phyloP scores from a whole-genome alignment of 2,113 vertebrate species.

The Nestor notabilis region DNA sequence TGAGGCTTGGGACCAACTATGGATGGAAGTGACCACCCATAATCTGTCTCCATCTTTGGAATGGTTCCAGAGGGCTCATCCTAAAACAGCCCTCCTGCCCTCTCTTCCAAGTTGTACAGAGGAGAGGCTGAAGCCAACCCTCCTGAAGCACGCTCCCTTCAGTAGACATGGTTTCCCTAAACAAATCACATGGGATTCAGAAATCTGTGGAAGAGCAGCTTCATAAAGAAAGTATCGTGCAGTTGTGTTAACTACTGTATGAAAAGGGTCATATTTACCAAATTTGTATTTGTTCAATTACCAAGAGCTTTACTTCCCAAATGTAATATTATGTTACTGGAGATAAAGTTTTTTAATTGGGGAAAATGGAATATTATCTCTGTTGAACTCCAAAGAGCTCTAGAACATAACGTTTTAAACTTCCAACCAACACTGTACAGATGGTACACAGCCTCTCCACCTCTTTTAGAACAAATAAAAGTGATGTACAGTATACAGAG shows the following conservation, averaged over 20 bases:
- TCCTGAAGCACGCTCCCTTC: neutral
- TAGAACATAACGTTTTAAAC: neutral
- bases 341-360: neutral
- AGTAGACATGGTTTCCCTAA: rapidly evolving
- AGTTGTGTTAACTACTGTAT: neutral
- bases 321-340: neutral
- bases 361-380: neutral
- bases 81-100: neutral
- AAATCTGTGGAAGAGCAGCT: neutral
- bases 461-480: constrained; percentile 17
- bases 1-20: rapidly evolving
- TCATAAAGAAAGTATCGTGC: rapidly evolving
- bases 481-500: neutral
- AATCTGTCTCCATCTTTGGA: neutral
- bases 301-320: neutral
- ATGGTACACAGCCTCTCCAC: neutral
- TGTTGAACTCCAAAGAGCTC: neutral
- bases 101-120: neutral
- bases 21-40: neutral
- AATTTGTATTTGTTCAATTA: neutral
- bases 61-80: neutral
- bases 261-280: neutral
- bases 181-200: rapidly evolving
- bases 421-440: neutral
- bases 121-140: neutral